Conservation (phyloP, 2,113 vertebrate species). For the Odocoileus hemionus region DNA sequence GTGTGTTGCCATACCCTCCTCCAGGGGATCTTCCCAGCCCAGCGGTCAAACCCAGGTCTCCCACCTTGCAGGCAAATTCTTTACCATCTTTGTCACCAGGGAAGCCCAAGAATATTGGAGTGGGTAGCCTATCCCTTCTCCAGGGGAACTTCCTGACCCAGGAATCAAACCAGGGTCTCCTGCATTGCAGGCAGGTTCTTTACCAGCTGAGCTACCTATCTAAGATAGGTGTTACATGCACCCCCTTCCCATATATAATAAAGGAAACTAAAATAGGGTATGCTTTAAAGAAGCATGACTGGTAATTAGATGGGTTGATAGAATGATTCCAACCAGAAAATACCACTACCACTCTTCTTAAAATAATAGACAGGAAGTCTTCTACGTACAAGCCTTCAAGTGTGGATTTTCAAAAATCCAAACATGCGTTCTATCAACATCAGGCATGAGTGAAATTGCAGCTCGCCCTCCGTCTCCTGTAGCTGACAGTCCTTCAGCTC, state of each 20-base stretch:
- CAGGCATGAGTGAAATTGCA: background rate
- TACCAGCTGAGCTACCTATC: background rate
- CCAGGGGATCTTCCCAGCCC: background rate
- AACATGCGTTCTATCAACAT: accelerated
- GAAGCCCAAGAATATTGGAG: background rate
- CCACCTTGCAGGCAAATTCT: background rate
- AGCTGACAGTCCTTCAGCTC: background rate
- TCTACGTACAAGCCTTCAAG: background rate
- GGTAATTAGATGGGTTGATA: background rate
- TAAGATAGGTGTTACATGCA: background rate
- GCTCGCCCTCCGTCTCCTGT: background rate
- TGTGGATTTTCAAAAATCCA: background rate
- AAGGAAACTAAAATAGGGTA: background rate
- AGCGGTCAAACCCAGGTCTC: background rate
- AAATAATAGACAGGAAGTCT: background rate
- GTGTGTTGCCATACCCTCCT: background rate
- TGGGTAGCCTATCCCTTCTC: background rate
- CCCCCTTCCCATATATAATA: background rate
- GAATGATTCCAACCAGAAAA: background rate
- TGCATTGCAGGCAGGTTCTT: background rate
- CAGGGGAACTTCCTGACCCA: background rate
- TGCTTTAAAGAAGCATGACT: background rate
- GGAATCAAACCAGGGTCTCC: background rate
- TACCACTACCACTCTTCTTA: background rate
- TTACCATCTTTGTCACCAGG: background rate